Percentiles rank a stretch among this genome's conserved stretches.
phyloP scores from a whole-genome alignment of 2,113 vertebrate species.

The Hippopotamus amphibius region DNA sequence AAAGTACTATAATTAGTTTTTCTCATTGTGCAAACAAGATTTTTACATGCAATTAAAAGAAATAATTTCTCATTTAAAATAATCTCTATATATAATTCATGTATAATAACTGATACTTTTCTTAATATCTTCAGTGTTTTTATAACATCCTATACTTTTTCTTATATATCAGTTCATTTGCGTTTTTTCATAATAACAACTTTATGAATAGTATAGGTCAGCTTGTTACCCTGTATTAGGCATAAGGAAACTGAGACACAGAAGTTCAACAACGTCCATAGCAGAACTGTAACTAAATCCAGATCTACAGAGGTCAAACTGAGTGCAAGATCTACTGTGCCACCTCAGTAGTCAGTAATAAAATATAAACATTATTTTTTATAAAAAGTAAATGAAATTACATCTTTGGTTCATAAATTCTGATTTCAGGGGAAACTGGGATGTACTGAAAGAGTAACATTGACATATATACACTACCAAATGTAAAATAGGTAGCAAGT shows the following conservation, averaged over 20 bases:
- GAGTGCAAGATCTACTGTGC: neutral
- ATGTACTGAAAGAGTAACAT: too few species aligned
- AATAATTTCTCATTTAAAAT: neutral
- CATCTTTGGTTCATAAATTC: neutral
- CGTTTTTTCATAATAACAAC: neutral
- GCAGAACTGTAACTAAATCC: neutral
- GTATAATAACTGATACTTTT: neutral
- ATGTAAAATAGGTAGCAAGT: too few species aligned
- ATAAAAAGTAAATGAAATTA: neutral
- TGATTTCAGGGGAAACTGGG: neutral
- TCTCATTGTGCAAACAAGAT: neutral
- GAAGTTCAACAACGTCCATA: neutral
- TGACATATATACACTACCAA: too few species aligned
- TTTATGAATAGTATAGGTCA: neutral
- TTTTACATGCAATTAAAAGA: neutral
- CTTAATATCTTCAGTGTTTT: neutral
- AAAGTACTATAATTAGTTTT: neutral
- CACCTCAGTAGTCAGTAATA: neutral
- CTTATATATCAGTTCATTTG: neutral
- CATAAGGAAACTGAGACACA: neutral
- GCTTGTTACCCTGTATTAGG: neutral
- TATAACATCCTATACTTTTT: neutral
- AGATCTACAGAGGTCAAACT: neutral
- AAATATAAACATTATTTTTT: neutral
- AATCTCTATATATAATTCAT: neutral